These are phyloP conservation scores for Pangasius larnaudii DNA, from an alignment of 2,797 vertebrate genomes.

Conservation along the genomic window DNA sequence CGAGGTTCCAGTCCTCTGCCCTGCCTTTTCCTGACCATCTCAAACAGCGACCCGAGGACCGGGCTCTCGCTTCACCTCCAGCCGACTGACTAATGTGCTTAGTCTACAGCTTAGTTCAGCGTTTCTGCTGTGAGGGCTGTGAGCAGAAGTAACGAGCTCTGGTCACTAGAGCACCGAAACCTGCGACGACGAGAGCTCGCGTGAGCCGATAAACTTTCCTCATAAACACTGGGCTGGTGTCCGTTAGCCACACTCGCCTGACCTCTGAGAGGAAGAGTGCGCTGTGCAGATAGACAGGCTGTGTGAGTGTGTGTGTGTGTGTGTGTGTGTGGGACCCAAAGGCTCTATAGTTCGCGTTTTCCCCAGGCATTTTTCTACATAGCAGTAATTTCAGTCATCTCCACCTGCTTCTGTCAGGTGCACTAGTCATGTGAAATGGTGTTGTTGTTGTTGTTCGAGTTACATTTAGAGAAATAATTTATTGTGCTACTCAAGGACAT, in stretches of 20 bases:
- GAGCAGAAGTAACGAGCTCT: conserved; percentile 37
- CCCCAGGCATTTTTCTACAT: conserved; percentile 7
- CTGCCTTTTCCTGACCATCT: conserved; percentile 20
- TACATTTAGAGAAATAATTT: background rate
- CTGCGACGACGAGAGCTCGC: background rate
- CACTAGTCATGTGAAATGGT: background rate
- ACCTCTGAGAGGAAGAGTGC: background rate
- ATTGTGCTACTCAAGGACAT: too few species aligned
- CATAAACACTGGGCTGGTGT: background rate
- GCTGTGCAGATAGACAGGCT: background rate
- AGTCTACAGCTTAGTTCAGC: background rate
- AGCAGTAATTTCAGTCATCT: background rate
- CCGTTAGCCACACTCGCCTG: background rate
- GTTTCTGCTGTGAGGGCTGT: background rate
- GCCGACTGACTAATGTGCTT: background rate
- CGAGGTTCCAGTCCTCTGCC: conserved; percentile 48
- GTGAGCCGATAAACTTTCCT: conserved; percentile 24
- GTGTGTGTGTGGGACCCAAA: background rate
- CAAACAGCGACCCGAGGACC: background rate
- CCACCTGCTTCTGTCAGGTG: conserved; percentile 5
- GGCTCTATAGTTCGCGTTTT: background rate
- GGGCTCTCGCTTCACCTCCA: background rate
- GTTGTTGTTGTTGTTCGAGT: background rate
- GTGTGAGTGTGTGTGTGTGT: background rate
- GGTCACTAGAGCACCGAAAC: conserved; percentile 58